These are phyloP conservation scores for Proteles cristata DNA, from an alignment of 2,113 vertebrate genomes.

Conservation along the genomic window DNA sequence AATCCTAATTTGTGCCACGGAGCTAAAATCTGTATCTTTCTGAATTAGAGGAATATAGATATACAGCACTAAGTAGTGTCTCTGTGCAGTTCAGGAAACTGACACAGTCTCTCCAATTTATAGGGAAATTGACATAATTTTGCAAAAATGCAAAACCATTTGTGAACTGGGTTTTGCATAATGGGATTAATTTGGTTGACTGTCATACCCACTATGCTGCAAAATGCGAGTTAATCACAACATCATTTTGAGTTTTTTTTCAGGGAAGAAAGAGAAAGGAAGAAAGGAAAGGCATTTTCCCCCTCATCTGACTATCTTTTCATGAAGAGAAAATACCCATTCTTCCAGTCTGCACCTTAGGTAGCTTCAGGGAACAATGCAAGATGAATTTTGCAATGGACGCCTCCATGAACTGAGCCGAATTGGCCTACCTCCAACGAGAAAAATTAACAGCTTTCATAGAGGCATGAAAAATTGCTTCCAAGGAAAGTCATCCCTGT, in stretches of 20 bases:
- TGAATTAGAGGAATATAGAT: constrained; percentile 84
- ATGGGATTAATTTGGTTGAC: constrained; percentile 91
- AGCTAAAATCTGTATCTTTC: constrained; percentile 84
- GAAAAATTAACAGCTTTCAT: constrained; percentile 60
- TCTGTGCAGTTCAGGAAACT: constrained; percentile 84
- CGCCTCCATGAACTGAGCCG: background rate
- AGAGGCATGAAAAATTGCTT: constrained; percentile 65
- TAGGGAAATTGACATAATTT: constrained; percentile 89
- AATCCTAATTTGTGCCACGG: constrained; percentile 86
- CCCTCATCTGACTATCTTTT: constrained; percentile 70
- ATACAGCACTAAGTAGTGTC: constrained; percentile 78
- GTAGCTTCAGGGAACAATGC: constrained; percentile 56
- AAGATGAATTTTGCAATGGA: background rate
- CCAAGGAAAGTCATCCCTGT: background rate
- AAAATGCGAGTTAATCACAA: constrained; percentile 88
- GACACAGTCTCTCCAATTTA: constrained; percentile 88
- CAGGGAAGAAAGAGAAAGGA: constrained; percentile 80
- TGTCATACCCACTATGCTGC: constrained; percentile 87
- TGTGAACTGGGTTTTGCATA: constrained; percentile 90
- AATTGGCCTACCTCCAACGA: constrained; percentile 7
- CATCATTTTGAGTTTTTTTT: constrained; percentile 82
- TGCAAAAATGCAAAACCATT: constrained; percentile 86
- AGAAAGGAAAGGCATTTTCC: constrained; percentile 67
- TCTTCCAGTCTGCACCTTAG: constrained; percentile 3
- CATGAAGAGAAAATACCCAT: constrained; percentile 58